These are phyloP conservation scores for Pissodes strobi DNA, from an alignment of 1,140 invertebrate genomes.

Conservation along the genomic window DNA sequence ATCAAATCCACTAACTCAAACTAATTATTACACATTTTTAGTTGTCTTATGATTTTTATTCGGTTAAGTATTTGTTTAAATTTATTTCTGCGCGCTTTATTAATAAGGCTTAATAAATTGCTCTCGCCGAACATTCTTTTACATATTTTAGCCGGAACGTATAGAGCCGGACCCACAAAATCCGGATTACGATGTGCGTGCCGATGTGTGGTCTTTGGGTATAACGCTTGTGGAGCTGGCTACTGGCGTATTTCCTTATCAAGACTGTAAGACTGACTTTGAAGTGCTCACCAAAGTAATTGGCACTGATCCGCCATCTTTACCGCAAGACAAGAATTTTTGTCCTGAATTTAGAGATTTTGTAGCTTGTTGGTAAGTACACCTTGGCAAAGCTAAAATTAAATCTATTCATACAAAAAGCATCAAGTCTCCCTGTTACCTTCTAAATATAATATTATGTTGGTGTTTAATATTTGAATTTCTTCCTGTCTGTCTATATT, in stretches of 20 bases:
- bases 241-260: conserved; percentile 88
- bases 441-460: too few relatives aligned
- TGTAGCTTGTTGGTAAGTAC: conserved; percentile 78
- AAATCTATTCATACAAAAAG: too few relatives aligned
- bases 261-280: conserved; percentile 94
- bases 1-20: too few relatives aligned
- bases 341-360: conserved; percentile 82
- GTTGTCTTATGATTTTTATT: not conserved
- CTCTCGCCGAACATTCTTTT: too few relatives aligned
- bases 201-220: conserved; percentile 98
- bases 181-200: conserved; percentile 96
- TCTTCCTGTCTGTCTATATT: too few relatives aligned
- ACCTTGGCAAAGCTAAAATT: too few relatives aligned
- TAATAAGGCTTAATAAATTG: too few relatives aligned
- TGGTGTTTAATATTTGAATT: too few relatives aligned
- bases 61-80: too few relatives aligned
- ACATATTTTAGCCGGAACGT: conserved; percentile 88
- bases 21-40: too few relatives aligned
- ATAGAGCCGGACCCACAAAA: conserved; percentile 88
- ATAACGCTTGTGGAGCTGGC: conserved; percentile 95
- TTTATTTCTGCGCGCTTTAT: too few relatives aligned
- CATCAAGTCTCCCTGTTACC: too few relatives aligned
- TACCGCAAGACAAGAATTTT: conserved; percentile 79
- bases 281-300: conserved; percentile 91
- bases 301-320: conserved; percentile 81